These are phyloP conservation scores for Coenonympha arcania DNA, from an alignment of 2,888 invertebrate species.

Conservation along the genomic window DNA sequence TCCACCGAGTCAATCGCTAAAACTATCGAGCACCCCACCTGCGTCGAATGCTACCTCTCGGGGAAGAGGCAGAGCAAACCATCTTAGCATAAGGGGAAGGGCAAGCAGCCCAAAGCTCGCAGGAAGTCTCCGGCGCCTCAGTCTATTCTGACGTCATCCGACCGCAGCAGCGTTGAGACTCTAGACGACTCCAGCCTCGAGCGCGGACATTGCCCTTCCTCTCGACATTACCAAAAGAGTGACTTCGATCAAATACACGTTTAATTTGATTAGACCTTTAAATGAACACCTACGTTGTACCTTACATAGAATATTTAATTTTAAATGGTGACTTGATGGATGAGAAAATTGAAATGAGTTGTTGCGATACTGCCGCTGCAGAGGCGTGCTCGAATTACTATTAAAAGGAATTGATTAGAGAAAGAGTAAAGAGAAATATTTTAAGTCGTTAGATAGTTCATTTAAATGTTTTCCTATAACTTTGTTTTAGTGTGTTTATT, in stretches of 20 bases:
- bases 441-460: slow-evolving; percentile 30
- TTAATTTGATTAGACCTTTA: slow-evolving; percentile 43
- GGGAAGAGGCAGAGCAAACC: slow-evolving; percentile 74
- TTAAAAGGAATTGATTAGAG: slow-evolving; percentile 54
- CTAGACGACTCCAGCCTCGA: slow-evolving; percentile 51
- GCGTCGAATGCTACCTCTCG: slow-evolving; percentile 82
- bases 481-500: slow-evolving; percentile 22
- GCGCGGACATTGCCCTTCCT: slow-evolving; percentile 53
- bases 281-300: slow-evolving; percentile 6
- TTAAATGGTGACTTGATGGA: slow-evolving; percentile 16
- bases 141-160: slow-evolving; percentile 56
- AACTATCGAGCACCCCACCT: slow-evolving; percentile 79
- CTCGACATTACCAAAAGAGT: slow-evolving; percentile 44
- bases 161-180: slow-evolving; percentile 66
- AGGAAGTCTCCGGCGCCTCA: slow-evolving; percentile 55
- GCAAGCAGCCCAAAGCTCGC: slow-evolving; percentile 75
- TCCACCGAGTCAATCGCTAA: slow-evolving; percentile 72
- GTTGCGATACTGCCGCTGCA: slow-evolving; percentile 9
- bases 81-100: slow-evolving; percentile 79
- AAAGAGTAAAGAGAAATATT: slow-evolving; percentile 29
- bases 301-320: slow-evolving; percentile 17
- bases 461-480: slow-evolving; percentile 27
- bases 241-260: slow-evolving; percentile 76
- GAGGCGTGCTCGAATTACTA: slow-evolving; percentile 19
- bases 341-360: not conserved